These are phyloP conservation scores for Meles meles DNA, from an alignment of 2,113 vertebrate species.

Conservation along the genomic window DNA sequence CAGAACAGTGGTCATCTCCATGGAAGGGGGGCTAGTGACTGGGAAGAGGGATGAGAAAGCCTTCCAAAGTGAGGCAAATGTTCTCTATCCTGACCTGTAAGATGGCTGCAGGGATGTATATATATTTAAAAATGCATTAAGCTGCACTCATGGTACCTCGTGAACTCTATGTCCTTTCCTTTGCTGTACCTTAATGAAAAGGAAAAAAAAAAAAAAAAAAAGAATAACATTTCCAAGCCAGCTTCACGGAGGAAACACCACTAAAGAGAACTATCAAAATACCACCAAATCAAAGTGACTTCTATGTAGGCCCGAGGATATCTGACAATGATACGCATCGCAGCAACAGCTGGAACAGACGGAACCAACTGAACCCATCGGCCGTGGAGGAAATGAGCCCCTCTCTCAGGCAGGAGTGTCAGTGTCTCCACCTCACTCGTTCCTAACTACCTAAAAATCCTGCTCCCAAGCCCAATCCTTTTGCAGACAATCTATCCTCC, in stretches of 20 bases:
- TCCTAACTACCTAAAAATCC: background rate
- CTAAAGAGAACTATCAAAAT: background rate
- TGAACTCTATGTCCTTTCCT: background rate
- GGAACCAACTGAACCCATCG: background rate
- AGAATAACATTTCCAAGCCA: background rate
- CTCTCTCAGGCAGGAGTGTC: rapidly evolving
- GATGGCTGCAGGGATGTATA: background rate
- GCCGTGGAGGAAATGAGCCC: rapidly evolving
- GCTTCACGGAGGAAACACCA: background rate
- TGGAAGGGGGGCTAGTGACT: background rate
- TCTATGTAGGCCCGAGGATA: background rate
- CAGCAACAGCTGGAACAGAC: background rate
- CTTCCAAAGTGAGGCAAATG: background rate
- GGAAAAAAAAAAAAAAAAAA: background rate
- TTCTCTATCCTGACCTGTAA: background rate
- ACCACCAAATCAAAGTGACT: background rate
- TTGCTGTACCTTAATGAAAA: background rate
- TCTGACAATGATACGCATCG: background rate
- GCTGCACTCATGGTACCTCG: background rate
- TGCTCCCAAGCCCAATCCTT: background rate
- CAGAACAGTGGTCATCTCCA: background rate
- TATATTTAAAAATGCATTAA: background rate
- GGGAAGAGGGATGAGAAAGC: background rate
- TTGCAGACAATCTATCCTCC: background rate
- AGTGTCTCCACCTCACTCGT: background rate